Evolutionary conservation across 2,797 vertebrate species (phyloP).

Genomic region (Pogoniulus pusillus): DNA sequence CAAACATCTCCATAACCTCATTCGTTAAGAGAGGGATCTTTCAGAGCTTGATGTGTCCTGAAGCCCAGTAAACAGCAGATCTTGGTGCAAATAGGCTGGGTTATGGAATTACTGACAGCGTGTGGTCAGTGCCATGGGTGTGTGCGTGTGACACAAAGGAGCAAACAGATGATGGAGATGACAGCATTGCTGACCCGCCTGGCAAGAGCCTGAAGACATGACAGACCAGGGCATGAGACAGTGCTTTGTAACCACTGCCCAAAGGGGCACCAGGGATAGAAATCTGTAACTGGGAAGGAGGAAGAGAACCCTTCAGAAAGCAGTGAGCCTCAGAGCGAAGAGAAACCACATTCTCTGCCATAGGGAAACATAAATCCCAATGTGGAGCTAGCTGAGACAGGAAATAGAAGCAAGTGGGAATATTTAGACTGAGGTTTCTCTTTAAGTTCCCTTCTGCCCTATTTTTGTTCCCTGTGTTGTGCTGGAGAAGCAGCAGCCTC

Average conservation of each 20-base stretch:
- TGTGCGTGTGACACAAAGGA: neutral
- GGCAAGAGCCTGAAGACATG: neutral
- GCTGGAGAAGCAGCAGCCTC: neutral
- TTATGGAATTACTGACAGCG: slow-evolving; percentile 55
- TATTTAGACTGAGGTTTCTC: slow-evolving; percentile 56
- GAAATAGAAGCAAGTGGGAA: slow-evolving; percentile 48
- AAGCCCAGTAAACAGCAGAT: slow-evolving; percentile 41
- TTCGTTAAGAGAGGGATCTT: neutral
- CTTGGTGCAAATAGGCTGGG: slow-evolving; percentile 43
- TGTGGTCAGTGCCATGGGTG: neutral
- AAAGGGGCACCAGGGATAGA: neutral
- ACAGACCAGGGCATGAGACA: neutral
- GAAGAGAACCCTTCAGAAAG: neutral
- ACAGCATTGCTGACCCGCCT: neutral
- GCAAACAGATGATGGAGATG: neutral
- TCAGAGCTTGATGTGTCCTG: slow-evolving; percentile 17
- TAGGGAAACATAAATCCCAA: neutral
- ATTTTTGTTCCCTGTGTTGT: neutral
- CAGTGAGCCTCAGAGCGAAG: neutral
- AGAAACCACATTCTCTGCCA: neutral
- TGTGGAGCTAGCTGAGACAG: neutral
- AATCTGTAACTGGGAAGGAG: neutral
- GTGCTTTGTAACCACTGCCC: neutral
- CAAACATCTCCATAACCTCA: slow-evolving; percentile 65
- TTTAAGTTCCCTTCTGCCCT: slow-evolving; percentile 49